These are phyloP conservation scores for Hydractinia echinata DNA, from an alignment of 30 jellyfish, hydroid and myxozoan genomes.

Conservation along the genomic window DNA sequence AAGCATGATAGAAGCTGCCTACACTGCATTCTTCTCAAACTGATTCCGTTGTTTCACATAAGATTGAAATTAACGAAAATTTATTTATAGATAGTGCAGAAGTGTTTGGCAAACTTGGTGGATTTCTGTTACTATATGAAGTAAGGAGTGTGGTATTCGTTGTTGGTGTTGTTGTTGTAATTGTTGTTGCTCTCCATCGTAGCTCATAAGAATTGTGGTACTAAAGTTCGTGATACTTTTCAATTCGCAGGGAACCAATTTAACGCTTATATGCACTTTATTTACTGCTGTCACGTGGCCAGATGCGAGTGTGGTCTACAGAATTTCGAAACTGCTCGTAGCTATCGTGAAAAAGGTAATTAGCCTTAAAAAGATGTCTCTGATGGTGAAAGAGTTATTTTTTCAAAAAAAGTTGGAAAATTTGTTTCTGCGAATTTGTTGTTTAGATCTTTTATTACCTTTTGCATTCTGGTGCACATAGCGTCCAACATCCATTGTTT, in stretches of 20 bases:
- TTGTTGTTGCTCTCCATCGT: neutral
- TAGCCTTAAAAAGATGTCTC: too few species aligned
- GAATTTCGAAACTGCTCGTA: slow-evolving; percentile 43
- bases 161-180: neutral
- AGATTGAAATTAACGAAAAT: too few species aligned
- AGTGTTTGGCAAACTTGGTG: slow-evolving; percentile 54
- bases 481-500: too few species aligned
- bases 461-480: neutral
- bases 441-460: neutral
- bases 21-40: too few species aligned
- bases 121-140: slow-evolving; percentile 46
- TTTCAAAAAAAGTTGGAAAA: too few species aligned
- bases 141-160: slow-evolving; percentile 8
- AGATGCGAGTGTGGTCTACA: slow-evolving; percentile 48
- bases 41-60: too few species aligned
- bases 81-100: too few species aligned
- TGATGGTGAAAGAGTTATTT: too few species aligned
- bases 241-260: slow-evolving; percentile 37
- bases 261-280: slow-evolving; percentile 26
- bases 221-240: neutral
- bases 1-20: too few species aligned
- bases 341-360: slow-evolving; percentile 49
- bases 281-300: slow-evolving; percentile 75
- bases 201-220: neutral
- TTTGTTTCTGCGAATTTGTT: neutral